Evolutionary conservation across 2,797 vertebrate genomes (phyloP), one percentile per base, ranked within the genome.

Genomic region (Hipposideros larvatus): DNA sequence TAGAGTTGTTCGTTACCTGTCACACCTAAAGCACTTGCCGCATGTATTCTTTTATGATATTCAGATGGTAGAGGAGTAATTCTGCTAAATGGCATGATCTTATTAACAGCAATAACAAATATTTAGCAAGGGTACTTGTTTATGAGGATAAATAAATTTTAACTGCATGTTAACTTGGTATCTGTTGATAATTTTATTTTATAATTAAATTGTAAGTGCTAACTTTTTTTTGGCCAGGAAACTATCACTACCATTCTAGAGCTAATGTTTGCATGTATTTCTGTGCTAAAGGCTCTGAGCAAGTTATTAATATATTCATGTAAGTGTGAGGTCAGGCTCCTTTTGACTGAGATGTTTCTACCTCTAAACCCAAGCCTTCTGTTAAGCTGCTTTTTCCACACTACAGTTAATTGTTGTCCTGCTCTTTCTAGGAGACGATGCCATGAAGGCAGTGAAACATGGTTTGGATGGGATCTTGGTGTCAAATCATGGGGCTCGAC

Each of bases 401-500:
- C 11, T n/a, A 48, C 48, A 7, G 61, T 31, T 63, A 6, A 26
- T 75, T 63, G 1, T 46, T 93, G 7, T 68, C 51, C 93, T 92
- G 10, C 37, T 97, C 78, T 98, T 97, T 98, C 80, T 97, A 99
- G 99, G 99, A 98, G 99, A 99, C 97, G 98, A 99, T 98, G 99
- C 99, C 90, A 98, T 68, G 85, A 97, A 98, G 96, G 99, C 99
- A 57, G 97, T 99, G 28, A 99, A 98, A 92, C 97, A 98, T 31
- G 99, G 99, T 0, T 95, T 99, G 43, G 98, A 98, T 68, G 99
- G 99, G 28, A 99, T 99, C 94, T 95, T 99, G 96, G 99, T 99
- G 96, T 99, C 99, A 3, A 99, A 99, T 97, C 99, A 99, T 0
- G 99, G 99, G 61, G 99, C 99, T 59, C 98, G 99, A 75, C 99